Base-by-base conservation (phyloP, 92 coral and sea anemone genomes). In the Umimayanthus chanpuru region DNA sequence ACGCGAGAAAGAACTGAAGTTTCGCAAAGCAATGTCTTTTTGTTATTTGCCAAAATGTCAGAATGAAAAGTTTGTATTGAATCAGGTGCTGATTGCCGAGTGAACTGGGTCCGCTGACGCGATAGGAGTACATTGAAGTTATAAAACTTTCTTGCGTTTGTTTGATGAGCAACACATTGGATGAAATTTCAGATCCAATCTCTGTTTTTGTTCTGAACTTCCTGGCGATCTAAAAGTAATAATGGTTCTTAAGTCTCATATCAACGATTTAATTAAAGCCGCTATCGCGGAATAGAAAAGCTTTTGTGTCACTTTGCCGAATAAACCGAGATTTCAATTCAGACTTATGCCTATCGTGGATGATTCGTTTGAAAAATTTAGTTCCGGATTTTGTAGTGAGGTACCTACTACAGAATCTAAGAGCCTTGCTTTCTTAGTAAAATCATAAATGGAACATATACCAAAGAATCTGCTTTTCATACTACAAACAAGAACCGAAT, bases 71-170 rank as follows among this genome's bases (percentile, higher is more conserved):
- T 38, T 56, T 11, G 8, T 78, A 50, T 43, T 44, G 61, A 78
- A 26, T 50, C 82, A 78, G 82, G 85, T 81, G 85, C 23, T 5
- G 44, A 61, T 5, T 25, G 29, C 73, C 49, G 49, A 81, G 85
- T 10, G 85, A 81, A 56, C 9, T 29, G 73, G 73, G 32, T 18
- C 47, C 8, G 85, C 85, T 58, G 73, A 53, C 25, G n/a, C 26
- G 21, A 43, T 15, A 9, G 14, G 16, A 36, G 44, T 23, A 38
- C 9, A 58, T 16, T 55, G 12, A 38, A 30, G 26, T 32, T 10
- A 6, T 36, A n/a, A 61, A 8, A 32, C 55, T 81, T 36, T 39
- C 26, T 75, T 74, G 14, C 44, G 53, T 75, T 81, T 81, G 85
- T 64, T 56, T 80, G 29, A 32, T 56, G 3, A 36, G 28, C 28